Base-by-base conservation (phyloP, 2,888 invertebrate species). In the Agonum fuliginosum region DNA sequence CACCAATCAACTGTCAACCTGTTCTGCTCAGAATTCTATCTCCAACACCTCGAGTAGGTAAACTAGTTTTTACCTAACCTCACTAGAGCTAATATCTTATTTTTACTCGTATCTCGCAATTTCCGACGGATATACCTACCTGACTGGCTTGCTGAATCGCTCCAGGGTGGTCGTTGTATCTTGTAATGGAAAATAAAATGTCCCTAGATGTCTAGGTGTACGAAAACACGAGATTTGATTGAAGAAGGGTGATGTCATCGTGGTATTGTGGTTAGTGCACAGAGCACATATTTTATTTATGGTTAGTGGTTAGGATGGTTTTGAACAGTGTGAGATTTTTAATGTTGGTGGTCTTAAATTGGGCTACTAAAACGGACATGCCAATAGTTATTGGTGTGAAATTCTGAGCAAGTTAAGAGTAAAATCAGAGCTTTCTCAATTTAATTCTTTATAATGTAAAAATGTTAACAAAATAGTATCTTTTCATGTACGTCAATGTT, bases 191-290 rank as follows among this genome's bases (percentile, higher is more conserved):
- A 58, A 58, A 30, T 30, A 14, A 5, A 27, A 62, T 27, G 30
- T 27, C 17, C 30, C 30, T 27, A 14, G n/a, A n/a, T n/a, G n/a
- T n/a, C n/a, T n/a, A 17, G 58, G 58, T 30, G 14, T 5, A 10
- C 1, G n/a, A 37, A 24, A n/a, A 54, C 4, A n/a, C n/a, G n/a
- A n/a, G 54, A 10, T 10, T 10, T 12, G 37, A 10, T 54, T 22
- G 54, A 54, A 12, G n/a, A 54, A 22, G n/a, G n/a, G 5, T 54
- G 22, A 54, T 54, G 10, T 54, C 54, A 51, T 51, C 4, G n/a
- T n/a, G n/a, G n/a, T n/a, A n/a, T n/a, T n/a, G n/a, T n/a, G n/a
- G n/a, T n/a, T n/a, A n/a, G n/a, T n/a, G n/a, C n/a, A 4, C 10
- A 10, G 1, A 51, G 24, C 22, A n/a, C n/a, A n/a, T 19, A 46